Conservation (phyloP, 2,888 invertebrate genomes). For the Athalia circularis region DNA sequence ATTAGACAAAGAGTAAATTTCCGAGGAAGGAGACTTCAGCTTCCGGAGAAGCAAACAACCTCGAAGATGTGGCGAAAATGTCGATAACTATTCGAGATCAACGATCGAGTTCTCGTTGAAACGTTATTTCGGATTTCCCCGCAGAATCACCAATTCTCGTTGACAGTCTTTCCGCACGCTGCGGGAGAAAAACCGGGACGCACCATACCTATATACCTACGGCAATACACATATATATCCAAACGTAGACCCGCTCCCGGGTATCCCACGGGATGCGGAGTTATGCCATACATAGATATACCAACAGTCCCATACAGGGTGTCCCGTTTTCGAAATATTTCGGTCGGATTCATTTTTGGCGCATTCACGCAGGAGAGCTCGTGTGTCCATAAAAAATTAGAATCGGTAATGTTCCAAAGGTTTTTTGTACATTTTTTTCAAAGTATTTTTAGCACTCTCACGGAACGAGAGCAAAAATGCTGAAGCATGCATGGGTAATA, state of each 20-base stretch:
- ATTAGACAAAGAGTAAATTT: neutral
- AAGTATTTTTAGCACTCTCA: no score
- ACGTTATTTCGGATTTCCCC: slow-evolving; percentile 31
- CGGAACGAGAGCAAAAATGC: no score
- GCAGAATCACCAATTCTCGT: slow-evolving; percentile 39
- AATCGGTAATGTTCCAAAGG: no score
- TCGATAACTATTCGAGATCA: slow-evolving; percentile 23
- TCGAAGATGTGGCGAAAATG: neutral
- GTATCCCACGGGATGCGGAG: slow-evolving; percentile 23
- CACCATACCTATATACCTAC: neutral
- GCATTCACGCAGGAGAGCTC: no score
- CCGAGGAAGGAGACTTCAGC: no score
- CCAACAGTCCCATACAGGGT: neutral
- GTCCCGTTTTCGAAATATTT: neutral
- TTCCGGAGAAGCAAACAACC: no score
- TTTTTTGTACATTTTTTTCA: no score
- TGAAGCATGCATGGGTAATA: no score
- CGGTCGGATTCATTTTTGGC: no score
- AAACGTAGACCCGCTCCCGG: neutral
- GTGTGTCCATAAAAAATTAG: no score
- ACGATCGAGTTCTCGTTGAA: slow-evolving; percentile 24
- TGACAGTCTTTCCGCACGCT: slow-evolving; percentile 10
- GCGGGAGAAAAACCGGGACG: no score
- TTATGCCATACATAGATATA: neutral
- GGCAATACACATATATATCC: neutral